Evolutionary conservation across 2,113 vertebrate species (phyloP), one percentile per base, ranked within the genome.

Genomic region (Mirounga angustirostris): DNA sequence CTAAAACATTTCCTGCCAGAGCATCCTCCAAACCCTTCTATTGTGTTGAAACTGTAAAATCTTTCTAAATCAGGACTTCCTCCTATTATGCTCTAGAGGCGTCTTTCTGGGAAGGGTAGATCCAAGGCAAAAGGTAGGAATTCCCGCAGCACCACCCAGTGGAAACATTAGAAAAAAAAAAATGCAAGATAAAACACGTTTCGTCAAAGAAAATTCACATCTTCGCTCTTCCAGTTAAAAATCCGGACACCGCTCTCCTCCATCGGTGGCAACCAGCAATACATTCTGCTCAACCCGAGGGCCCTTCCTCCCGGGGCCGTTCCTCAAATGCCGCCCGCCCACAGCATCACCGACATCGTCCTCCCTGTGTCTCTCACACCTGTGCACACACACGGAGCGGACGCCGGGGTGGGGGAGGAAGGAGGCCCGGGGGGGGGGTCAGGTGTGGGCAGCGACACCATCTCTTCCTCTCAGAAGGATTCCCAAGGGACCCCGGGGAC

Each of bases 51-150:
- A 99, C 98, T 99, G 98, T 99, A 99, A 99, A 99, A 99, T 99
- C 99, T 99, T 99, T 99, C 99, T 99, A 99, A 99, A 99, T 99
- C 99, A 99, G 99, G 99, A 99, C 99, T 99, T 99, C 99, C 99
- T 99, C 98, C 99, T 98, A 99, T 99, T 99, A 99, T 99, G 99
- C 98, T 99, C 98, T 50, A 98, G 98, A 98, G 99, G 98, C 98
- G 99, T 99, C 99, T 99, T 99, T 99, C 98, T 99, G 99, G 99
- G 99, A 99, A 99, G 99, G 98, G 98, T 98, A 98, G 98, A 99
- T 99, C 98, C 97, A 98, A 98, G 98, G 97, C 97, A 98, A 98
- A 98, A 99, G 98, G 98, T 99, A 99, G 99, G 99, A 99, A 99
- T 99, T 99, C 99, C 99, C 99, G 99, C 99, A 99, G 98, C 99